A percentile compares a stretch with the other conserved stretches of the same genome.
Evolutionary conservation across 2,797 vertebrate genomes (phyloP).

Genomic region (Typhlichthys eigenmanni): DNA sequence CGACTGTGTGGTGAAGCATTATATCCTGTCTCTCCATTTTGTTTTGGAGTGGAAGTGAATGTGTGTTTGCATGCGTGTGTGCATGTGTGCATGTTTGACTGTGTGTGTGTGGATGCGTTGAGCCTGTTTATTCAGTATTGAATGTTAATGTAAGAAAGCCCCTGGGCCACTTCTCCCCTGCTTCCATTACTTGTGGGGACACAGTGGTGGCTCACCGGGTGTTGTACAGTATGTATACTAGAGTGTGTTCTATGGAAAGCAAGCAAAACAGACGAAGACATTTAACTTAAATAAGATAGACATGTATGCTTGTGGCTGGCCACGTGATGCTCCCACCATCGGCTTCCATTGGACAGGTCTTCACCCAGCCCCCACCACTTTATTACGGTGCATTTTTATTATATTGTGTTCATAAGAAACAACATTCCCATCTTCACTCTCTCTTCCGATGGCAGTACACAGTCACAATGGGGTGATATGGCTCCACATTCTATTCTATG

Average conservation of each 20-base stretch:
- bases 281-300: constrained; percentile 82
- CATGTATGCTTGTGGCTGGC: constrained; percentile 87
- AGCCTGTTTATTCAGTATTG: constrained; percentile 68
- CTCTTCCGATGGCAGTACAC: constrained; percentile 5
- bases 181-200: constrained; percentile 47
- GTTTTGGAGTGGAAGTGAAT: constrained; percentile 3
- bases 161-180: constrained; percentile 40
- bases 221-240: constrained; percentile 83
- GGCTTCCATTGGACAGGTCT: constrained; percentile 27
- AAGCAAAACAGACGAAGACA: constrained; percentile 69
- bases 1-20: constrained; percentile 78
- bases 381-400: background rate
- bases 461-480: constrained; percentile 30
- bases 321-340: constrained; percentile 74
- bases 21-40: constrained; percentile 65
- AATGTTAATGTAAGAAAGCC: constrained; percentile 77
- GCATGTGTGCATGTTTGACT: constrained; percentile 7
- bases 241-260: constrained; percentile 79
- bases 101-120: constrained; percentile 16
- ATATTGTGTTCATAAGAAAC: background rate
- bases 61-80: background rate
- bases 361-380: constrained; percentile 15
- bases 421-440: constrained; percentile 22
- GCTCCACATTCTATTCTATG: constrained; percentile 31
- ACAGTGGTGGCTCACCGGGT: constrained; percentile 50